phyloP scores from a whole-genome alignment of 2,113 vertebrate genomes.

The Cynoglossus semilaevis region DNA sequence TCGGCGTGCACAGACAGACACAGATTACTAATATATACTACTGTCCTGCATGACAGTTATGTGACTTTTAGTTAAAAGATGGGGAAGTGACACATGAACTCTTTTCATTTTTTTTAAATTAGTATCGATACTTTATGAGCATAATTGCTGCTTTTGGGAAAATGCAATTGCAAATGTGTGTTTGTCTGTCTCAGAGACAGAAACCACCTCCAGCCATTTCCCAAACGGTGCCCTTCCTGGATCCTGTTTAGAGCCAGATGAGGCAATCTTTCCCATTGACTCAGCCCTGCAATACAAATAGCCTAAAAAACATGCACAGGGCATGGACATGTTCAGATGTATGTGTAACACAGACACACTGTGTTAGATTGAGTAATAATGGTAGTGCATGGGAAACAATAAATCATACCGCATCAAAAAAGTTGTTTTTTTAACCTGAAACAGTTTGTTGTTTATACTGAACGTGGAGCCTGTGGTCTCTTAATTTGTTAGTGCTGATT shows the following conservation, averaged over 20 bases:
- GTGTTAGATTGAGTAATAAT: neutral
- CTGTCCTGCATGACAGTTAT: too few species aligned
- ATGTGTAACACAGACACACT: neutral
- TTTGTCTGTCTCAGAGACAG: constrained; percentile 32
- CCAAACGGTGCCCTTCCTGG: constrained; percentile 63
- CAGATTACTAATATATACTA: neutral
- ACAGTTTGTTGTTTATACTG: too few species aligned
- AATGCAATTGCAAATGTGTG: neutral
- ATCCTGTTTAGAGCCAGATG: constrained; percentile 62
- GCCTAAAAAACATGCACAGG: constrained; percentile 64
- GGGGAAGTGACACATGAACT: too few species aligned
- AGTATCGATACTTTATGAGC: too few species aligned
- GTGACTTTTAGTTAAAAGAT: too few species aligned
- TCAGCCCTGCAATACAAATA: constrained; percentile 72
- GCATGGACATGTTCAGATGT: constrained; percentile 47
- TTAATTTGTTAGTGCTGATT: too few species aligned
- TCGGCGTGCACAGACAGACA: constrained; percentile 17
- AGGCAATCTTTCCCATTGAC: constrained; percentile 69
- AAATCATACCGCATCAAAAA: neutral
- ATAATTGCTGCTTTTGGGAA: too few species aligned
- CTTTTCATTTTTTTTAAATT: too few species aligned
- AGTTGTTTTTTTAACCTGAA: too few species aligned
- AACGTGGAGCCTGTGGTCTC: too few species aligned
- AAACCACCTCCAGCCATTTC: constrained; percentile 60
- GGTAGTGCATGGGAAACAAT: neutral